Conservation (phyloP, 1,140 invertebrate genomes). For the Penaeus vannamei region DNA sequence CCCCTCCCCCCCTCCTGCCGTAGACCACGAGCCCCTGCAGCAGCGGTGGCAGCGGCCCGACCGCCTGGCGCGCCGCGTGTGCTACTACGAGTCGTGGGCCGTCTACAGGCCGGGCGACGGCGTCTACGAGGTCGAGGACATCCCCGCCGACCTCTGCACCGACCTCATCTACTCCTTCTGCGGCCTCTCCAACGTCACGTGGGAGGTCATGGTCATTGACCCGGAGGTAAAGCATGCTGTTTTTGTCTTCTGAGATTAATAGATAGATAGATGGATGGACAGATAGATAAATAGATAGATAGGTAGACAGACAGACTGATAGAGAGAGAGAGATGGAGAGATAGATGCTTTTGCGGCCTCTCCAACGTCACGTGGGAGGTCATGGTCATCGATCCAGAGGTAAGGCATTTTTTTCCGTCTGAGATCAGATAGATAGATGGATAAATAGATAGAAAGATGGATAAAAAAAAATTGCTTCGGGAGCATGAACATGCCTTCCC, state of each 20-base stretch:
- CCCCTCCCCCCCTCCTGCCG: too few species aligned
- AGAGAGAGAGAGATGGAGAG: too few species aligned
- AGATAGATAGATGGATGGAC: too few species aligned
- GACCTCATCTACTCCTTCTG: slow-evolving; percentile 72
- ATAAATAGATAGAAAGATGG: too few species aligned
- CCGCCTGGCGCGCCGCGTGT: slow-evolving; percentile 1
- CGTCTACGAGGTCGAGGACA: slow-evolving; percentile 71
- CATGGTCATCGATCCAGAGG: slow-evolving; percentile 82
- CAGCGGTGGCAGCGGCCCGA: too few species aligned
- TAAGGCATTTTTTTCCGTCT: slow-evolving; percentile 70
- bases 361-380: slow-evolving; percentile 72
- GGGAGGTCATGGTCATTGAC: slow-evolving; percentile 82
- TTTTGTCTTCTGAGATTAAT: too few species aligned
- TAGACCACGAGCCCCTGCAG: too few species aligned
- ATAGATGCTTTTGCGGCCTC: slow-evolving; percentile 69
- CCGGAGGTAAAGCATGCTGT: slow-evolving; percentile 75
- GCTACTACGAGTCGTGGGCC: slow-evolving; percentile 69
- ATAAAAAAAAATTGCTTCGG: too few species aligned
- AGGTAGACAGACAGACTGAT: too few species aligned
- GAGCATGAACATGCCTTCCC: too few species aligned
- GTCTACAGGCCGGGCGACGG: slow-evolving; percentile 69
- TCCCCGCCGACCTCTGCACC: slow-evolving; percentile 71
- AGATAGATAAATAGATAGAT: too few species aligned
- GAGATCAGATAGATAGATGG: too few species aligned
- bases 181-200: slow-evolving; percentile 68